Percentiles rank a stretch among this genome's conserved stretches.
These are phyloP conservation scores for Pseudopodoces humilis DNA, from an alignment of 2,113 vertebrate species.

Conservation along the genomic window DNA sequence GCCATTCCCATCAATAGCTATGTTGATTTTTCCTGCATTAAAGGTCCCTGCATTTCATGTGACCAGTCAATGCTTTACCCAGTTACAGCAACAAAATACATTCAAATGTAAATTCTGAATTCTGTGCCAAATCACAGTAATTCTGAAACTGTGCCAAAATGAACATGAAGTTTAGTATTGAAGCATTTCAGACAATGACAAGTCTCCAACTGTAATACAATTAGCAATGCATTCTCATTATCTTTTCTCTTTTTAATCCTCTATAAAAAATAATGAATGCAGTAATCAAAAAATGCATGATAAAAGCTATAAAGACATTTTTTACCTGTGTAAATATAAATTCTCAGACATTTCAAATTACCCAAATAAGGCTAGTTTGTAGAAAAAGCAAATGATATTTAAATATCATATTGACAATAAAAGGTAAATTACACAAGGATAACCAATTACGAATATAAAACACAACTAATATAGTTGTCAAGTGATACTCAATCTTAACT, in stretches of 20 bases:
- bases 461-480: background rate
- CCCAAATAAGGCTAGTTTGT: background rate
- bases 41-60: background rate
- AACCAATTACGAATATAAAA: background rate
- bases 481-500: background rate
- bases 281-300: background rate
- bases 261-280: background rate
- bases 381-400: background rate
- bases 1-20: background rate
- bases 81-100: background rate
- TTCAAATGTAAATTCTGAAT: background rate
- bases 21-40: background rate
- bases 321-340: background rate
- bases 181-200: background rate
- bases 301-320: background rate
- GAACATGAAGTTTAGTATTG: background rate
- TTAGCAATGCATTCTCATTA: background rate
- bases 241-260: background rate
- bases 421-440: background rate
- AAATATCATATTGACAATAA: background rate
- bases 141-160: background rate
- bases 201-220: background rate
- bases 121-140: background rate
- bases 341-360: background rate
- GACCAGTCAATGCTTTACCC: background rate